A percentile compares a stretch with the other conserved stretches of the same genome.
phyloP scores from a whole-genome alignment of 2,113 vertebrate genomes.

The Phaethon lepturus region DNA sequence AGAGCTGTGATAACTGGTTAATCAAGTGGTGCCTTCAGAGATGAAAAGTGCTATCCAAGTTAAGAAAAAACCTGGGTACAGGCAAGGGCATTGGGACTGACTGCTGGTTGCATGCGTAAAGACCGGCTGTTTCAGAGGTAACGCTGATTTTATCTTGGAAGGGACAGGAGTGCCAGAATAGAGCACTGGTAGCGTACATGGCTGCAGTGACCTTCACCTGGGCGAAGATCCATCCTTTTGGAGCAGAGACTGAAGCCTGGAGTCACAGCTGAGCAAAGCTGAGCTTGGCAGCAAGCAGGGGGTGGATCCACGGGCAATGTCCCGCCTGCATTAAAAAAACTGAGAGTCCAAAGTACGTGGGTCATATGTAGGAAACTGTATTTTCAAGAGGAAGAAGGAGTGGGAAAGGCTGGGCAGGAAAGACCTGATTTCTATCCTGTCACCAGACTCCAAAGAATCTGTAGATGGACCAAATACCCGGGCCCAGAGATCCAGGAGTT shows the following conservation, averaged over 20 bases:
- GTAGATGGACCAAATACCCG: background rate
- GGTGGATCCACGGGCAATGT: accelerated
- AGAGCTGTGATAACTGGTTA: background rate
- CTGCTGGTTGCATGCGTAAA: background rate
- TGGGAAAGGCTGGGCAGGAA: background rate
- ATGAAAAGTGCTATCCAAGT: background rate
- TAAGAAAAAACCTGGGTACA: background rate
- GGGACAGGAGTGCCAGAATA: accelerated
- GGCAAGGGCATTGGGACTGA: background rate
- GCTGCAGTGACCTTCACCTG: background rate
- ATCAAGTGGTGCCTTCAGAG: background rate
- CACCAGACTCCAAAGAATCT: background rate
- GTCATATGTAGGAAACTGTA: background rate
- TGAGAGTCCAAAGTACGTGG: accelerated
- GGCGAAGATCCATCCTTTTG: background rate
- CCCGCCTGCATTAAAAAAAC: background rate
- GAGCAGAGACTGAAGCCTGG: background rate
- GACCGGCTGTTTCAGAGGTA: background rate
- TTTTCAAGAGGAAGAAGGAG: background rate
- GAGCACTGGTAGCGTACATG: accelerated
- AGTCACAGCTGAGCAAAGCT: background rate
- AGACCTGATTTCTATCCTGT: background rate
- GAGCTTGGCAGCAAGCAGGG: background rate
- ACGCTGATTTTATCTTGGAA: background rate
- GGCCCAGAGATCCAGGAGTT: background rate